Evolutionary conservation across 2,113 vertebrate species (phyloP).

Genomic region (Ivindomyrus marchei): DNA sequence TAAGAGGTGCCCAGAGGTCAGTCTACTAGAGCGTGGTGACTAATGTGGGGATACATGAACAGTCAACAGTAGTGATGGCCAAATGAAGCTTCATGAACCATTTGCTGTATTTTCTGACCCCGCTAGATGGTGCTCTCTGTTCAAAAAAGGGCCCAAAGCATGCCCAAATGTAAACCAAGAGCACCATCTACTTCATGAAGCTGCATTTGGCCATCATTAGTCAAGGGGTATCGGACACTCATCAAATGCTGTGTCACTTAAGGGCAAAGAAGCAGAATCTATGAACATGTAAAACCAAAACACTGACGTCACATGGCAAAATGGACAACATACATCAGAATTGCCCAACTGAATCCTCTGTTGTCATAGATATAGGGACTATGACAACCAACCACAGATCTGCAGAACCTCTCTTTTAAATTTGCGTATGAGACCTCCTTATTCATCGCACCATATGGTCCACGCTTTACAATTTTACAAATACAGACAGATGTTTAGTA

Average conservation of each 20-base stretch:
- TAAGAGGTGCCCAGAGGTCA: neutral
- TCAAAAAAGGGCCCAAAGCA: no score
- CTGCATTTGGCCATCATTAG: no score
- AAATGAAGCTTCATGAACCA: no score
- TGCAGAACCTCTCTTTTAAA: neutral
- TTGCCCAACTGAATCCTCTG: neutral
- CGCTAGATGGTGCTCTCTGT: no score
- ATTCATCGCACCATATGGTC: neutral
- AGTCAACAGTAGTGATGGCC: neutral
- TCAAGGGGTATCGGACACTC: neutral
- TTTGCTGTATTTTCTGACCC: no score
- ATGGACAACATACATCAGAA: neutral
- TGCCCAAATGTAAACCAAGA: no score
- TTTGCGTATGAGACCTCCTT: neutral
- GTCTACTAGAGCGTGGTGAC: neutral
- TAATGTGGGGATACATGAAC: neutral
- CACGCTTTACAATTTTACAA: neutral
- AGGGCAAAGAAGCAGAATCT: neutral
- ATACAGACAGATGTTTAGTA: neutral
- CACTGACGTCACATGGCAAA: neutral
- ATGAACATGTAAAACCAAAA: neutral
- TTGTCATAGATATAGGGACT: conserved; percentile 10
- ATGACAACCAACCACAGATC: neutral
- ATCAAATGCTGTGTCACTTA: neutral
- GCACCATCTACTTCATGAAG: no score